Percentiles rank a stretch among this genome's conserved stretches.
Evolutionary conservation across 2,888 invertebrate species (phyloP).

Genomic region (Hypolimnas misippus): DNA sequence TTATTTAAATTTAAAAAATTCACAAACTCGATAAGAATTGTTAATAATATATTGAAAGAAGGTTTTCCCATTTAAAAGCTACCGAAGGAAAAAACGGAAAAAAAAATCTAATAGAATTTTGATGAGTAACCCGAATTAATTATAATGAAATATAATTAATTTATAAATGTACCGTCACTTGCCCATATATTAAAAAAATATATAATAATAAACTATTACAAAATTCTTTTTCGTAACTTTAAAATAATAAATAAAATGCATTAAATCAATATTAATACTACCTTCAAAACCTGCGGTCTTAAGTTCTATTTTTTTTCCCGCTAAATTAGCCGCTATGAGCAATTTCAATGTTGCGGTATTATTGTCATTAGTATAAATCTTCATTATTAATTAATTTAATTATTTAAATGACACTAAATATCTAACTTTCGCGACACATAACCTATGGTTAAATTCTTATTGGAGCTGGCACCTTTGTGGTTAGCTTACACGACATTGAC

Average conservation of each 20-base stretch:
- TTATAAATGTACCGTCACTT: background rate
- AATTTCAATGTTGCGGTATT: constrained; percentile 91
- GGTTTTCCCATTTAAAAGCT: background rate
- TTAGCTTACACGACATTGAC: background rate
- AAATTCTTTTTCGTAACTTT: background rate
- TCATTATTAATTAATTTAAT: constrained; percentile 80
- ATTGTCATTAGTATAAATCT: constrained; percentile 89
- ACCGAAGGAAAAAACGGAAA: background rate
- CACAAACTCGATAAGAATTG: too few species aligned
- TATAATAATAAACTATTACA: background rate
- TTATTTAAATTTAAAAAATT: too few species aligned
- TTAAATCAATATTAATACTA: constrained; percentile 53
- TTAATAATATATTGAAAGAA: too few species aligned
- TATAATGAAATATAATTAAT: background rate
- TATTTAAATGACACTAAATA: constrained; percentile 30
- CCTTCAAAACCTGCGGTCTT: constrained; percentile 85
- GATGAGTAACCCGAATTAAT: constrained; percentile 9
- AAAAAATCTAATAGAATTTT: background rate
- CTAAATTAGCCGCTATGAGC: constrained; percentile 87
- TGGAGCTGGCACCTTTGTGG: constrained; percentile 20
- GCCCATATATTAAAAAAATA: background rate
- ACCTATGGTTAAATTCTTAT: constrained; percentile 32
- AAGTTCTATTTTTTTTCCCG: constrained; percentile 83
- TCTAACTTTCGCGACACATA: constrained; percentile 28
- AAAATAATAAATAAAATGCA: constrained; percentile 13